Evolutionary conservation across 1,140 invertebrate genomes (phyloP), one percentile per base, ranked within the genome.

Genomic region (Lethrus apterus): DNA sequence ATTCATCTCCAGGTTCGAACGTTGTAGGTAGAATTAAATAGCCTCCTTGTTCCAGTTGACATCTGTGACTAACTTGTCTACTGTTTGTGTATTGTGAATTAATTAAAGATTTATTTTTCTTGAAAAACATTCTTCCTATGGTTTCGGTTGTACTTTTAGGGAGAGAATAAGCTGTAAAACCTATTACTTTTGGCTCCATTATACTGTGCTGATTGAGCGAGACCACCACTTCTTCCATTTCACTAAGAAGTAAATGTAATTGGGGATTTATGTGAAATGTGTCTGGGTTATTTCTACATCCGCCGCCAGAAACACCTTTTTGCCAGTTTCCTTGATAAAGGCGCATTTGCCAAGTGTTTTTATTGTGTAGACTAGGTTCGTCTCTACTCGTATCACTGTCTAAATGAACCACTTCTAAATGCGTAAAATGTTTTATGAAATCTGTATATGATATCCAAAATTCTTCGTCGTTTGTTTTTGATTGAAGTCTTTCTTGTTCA

Each of bases 181-280:
- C 91, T 53, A 94, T 89, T 0, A 93, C 88, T 72, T 93, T 91
- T 4, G 89, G 89, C 63, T 93, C 89, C 73, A 92, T 84, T 32
- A 92, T 86, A 20, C 84, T 88, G 63, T 93, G 89, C 59, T 94
- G 91, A 66, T 90, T 89, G 4, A 94, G 66, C 0, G 88, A 91
- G 21, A 93, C 81, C 8, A 93, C 79, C 1, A 92, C 79, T 58
- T 90, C 86, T 62, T 91, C 86, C 70, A 80, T 81, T 62, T 90
- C 88, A 50, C 80, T 83, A 2, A 93, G 65, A 19, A 84, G 78
- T 5, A 93, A 61, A 59, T 91, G 81, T 17, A 93, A 72, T 70
- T 93, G 90, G 3, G 90, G 91, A 67, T 94, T 94, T 56, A 93
- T 90, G 63, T 94, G 90, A 67, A 94, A 93, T 13, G 89, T 92